phyloP scores from a whole-genome alignment of 1,140 invertebrate genomes.

The Drosophila sproati region DNA sequence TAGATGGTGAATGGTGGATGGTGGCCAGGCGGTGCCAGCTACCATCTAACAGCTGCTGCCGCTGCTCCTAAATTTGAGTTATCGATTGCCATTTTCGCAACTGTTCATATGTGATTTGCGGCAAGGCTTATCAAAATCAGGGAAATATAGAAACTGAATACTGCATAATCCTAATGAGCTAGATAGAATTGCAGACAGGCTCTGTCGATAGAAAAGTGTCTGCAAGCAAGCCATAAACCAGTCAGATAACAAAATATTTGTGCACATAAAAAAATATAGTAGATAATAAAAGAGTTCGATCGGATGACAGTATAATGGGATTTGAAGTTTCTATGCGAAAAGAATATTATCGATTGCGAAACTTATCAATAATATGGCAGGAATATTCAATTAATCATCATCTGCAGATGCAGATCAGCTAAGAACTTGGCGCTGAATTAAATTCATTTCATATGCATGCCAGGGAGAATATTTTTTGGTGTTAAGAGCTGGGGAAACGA shows the following conservation, averaged over 20 bases:
- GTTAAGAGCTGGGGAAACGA: conserved; percentile 30
- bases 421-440: conserved; percentile 44
- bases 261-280: too few relatives aligned
- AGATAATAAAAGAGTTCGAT: not conserved
- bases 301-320: not conserved
- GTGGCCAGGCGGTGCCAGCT: conserved; percentile 30
- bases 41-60: conserved; percentile 13
- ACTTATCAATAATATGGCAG: conserved; percentile 26
- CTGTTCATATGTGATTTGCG: conserved; percentile 2
- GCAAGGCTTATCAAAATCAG: not conserved
- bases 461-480: conserved; percentile 43
- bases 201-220: too few relatives aligned
- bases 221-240: too few relatives aligned
- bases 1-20: conserved; percentile 11
- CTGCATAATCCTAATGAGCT: not conserved
- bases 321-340: not conserved
- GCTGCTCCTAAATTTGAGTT: conserved; percentile 15
- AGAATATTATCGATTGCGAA: not conserved
- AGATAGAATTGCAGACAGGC: not conserved
- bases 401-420: conserved; percentile 29
- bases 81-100: conserved; percentile 18
- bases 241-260: too few relatives aligned
- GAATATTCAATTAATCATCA: conserved; percentile 46
- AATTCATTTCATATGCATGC: conserved; percentile 46
- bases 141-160: not conserved